phyloP scores from a whole-genome alignment of 2,113 vertebrate species.

The Nyctibius bracteatus region DNA sequence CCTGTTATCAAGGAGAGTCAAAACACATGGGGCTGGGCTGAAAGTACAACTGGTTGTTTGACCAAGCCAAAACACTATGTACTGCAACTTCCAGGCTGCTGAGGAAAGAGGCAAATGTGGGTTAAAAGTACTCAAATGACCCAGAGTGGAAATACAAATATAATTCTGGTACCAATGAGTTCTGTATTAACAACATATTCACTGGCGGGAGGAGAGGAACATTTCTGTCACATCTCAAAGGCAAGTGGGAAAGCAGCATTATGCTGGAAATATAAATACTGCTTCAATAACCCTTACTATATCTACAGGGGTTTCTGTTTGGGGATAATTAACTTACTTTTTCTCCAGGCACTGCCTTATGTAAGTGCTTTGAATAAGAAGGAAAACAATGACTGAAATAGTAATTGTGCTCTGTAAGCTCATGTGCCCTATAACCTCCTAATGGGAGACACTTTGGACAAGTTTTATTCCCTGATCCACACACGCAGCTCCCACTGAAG shows the following conservation, averaged over 20 bases:
- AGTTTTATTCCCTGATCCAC: not conserved
- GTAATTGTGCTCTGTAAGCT: not conserved
- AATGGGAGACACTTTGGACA: not conserved
- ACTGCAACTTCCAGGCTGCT: not conserved
- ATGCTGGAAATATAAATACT: slow-evolving; percentile 28
- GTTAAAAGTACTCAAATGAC: not conserved
- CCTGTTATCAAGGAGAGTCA: not conserved
- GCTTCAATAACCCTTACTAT: not conserved
- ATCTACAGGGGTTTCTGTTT: slow-evolving; percentile 29
- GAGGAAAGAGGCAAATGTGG: not conserved
- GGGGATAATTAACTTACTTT: slow-evolving; percentile 15
- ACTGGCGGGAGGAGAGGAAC: slow-evolving; percentile 37
- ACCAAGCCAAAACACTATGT: not conserved
- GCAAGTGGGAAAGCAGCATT: slow-evolving; percentile 31
- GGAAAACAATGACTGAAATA: slow-evolving; percentile 21
- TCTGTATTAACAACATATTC: not conserved
- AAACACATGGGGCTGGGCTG: not conserved
- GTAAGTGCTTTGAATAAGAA: slow-evolving; percentile 26
- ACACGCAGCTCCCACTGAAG: not conserved
- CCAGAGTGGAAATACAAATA: slow-evolving; percentile 5
- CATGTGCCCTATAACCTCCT: not conserved
- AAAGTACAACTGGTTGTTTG: not conserved
- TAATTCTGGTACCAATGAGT: slow-evolving; percentile 10
- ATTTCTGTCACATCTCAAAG: slow-evolving; percentile 25
- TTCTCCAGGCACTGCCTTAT: slow-evolving; percentile 19